phyloP scores from a whole-genome alignment of 2,888 invertebrate genomes.

The Lymantria monacha region DNA sequence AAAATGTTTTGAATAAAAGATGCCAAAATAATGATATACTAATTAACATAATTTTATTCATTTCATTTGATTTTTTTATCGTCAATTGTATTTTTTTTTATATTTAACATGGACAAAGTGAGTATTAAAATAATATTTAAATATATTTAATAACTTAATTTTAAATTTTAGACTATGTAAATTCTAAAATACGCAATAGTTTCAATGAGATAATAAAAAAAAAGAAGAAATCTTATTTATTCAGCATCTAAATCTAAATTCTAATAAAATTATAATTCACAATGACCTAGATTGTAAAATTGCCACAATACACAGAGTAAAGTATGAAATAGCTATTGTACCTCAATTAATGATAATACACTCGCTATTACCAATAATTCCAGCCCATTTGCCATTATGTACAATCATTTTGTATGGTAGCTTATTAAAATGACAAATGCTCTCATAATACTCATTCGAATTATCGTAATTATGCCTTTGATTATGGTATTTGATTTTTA shows the following conservation, averaged over 20 bases:
- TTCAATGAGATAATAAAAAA: not conserved
- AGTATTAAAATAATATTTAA: no score
- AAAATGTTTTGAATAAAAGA: no score
- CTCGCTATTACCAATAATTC: slow-evolving; percentile 22
- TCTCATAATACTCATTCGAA: slow-evolving; percentile 1
- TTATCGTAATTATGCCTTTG: not conserved
- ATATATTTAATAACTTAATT: no score
- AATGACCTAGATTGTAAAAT: slow-evolving; percentile 15
- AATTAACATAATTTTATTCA: no score
- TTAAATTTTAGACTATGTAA: no score
- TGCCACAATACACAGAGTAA: not conserved
- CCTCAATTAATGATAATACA: slow-evolving; percentile 26
- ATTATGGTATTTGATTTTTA: not conserved
- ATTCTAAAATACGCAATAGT: no score
- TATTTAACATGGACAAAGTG: no score
- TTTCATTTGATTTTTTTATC: no score
- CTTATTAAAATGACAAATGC: slow-evolving; percentile 22
- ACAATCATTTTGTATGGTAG: slow-evolving; percentile 17
- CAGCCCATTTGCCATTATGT: slow-evolving; percentile 33
- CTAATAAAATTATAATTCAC: not conserved
- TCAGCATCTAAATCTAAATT: not conserved
- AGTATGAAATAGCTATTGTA: slow-evolving; percentile 26
- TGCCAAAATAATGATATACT: no score
- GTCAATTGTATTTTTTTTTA: no score
- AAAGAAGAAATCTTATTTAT: not conserved